A percentile compares a stretch with the other conserved stretches of the same genome.
Conservation (phyloP, 2,113 vertebrate genomes). For the Gorsachius goisagi region DNA sequence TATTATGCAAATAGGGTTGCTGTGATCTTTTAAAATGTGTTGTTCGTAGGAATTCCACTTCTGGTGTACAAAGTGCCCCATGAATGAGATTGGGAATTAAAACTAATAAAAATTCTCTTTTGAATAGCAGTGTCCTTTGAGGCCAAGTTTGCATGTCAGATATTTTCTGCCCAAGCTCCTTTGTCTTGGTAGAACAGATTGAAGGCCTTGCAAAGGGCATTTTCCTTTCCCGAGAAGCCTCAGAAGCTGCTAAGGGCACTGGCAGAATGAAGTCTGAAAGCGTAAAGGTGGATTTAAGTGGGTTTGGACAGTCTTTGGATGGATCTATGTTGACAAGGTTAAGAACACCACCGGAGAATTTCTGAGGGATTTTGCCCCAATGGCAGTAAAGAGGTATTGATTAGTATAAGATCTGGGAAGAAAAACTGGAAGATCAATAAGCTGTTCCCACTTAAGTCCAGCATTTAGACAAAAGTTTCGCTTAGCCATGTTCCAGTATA, state of each 20-base stretch:
- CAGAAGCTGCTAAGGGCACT: background rate
- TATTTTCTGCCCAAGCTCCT: background rate
- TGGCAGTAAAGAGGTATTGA: background rate
- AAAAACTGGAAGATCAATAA: background rate
- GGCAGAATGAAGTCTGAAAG: background rate
- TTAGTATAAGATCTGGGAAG: background rate
- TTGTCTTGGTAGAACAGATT: background rate
- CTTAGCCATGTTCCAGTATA: background rate
- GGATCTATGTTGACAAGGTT: background rate
- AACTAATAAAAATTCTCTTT: background rate
- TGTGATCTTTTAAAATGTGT: background rate
- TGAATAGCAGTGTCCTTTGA: constrained; percentile 14
- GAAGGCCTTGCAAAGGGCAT: background rate
- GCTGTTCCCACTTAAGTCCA: background rate
- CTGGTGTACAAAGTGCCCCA: background rate
- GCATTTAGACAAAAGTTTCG: background rate
- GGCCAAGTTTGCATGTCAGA: background rate
- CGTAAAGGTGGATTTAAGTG: background rate
- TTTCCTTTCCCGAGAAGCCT: background rate
- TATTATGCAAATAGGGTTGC: background rate
- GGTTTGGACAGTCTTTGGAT: background rate
- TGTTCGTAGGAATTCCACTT: background rate
- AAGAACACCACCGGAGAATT: background rate
- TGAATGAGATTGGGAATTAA: background rate
- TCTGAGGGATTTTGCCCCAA: background rate